Percentiles rank a stretch among this genome's conserved stretches.
Evolutionary conservation across 2,797 vertebrate genomes (phyloP).

Genomic region (Fratercula arctica): DNA sequence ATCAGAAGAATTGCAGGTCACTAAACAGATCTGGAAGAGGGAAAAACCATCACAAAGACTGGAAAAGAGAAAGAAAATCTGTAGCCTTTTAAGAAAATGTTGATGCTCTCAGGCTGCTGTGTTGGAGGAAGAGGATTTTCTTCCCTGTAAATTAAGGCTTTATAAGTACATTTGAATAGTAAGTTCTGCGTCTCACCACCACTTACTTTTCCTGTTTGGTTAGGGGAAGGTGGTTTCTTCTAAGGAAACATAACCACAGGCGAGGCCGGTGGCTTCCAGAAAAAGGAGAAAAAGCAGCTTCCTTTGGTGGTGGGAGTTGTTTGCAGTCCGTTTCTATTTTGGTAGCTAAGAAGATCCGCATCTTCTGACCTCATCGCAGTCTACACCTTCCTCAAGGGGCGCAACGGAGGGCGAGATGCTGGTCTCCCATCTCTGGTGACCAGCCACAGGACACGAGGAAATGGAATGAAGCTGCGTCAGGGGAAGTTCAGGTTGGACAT

Average conservation of each 20-base stretch:
- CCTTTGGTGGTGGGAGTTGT: background rate
- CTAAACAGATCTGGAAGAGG: background rate
- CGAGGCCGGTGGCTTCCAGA: background rate
- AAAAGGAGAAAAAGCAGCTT: background rate
- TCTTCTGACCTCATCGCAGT: accelerated
- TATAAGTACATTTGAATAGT: background rate
- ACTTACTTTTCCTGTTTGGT: background rate
- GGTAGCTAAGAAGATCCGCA: background rate
- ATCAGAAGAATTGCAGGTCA: background rate
- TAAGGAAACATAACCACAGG: background rate
- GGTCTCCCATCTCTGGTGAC: background rate
- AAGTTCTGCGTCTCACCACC: background rate
- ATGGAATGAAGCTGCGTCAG: background rate
- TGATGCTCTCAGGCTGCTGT: background rate
- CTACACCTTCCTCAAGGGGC: background rate
- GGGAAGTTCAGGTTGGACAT: background rate
- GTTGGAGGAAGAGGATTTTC: background rate
- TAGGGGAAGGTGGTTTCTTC: background rate
- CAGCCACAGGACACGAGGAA: background rate
- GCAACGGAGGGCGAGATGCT: background rate
- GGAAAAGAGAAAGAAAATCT: background rate
- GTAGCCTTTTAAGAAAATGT: background rate
- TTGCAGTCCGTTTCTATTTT: background rate
- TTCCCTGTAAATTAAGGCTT: background rate
- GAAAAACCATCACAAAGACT: background rate